Base-by-base conservation (phyloP, 2,888 invertebrate genomes). In the Schrankia costaestrigalis region DNA sequence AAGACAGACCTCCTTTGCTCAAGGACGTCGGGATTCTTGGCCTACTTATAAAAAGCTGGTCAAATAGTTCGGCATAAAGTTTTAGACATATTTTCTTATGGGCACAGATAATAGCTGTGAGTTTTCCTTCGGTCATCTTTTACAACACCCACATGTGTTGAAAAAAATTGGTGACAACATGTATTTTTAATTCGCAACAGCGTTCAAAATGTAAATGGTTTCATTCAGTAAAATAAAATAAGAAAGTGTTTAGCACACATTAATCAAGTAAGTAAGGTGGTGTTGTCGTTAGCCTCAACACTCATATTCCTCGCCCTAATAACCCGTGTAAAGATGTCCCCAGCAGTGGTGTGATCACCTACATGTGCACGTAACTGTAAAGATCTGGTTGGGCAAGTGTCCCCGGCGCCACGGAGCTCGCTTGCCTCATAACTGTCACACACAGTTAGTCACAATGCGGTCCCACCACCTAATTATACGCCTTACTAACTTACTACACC, bases 341-440 rank as follows among this genome's bases (percentile, higher is more conserved):
- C 9, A 24, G 5, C 27, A 35, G 30, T 48, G n/a, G n/a, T n/a
- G n/a, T n/a, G n/a, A n/a, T n/a, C 44, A 36, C 56, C 46, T 43
- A 55, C 38, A 41, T 51, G 35, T 7, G 32, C 56, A 56, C 2
- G 22, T 35, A 36, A 43, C 40, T 56, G 47, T 40, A 25, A 56
- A 52, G 46, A 51, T 43, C 25, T 11, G 15, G 33, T 31, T 55
- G 46, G 35, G 47, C 47, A 41, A 51, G 15, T 6, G 24, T 8
- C 24, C 2, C 4, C 17, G 11, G 11, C 35, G 18, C 19, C 25
- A n/a, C n/a, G n/a, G n/a, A n/a, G n/a, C 30, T 31, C 23, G 12
- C 35, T 49, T 46, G 46, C 33, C 31, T 37, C 44, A 44, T 40
- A 38, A 41, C 49, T 46, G 55, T 43, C 40, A 41, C 44, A 43